Evolutionary conservation across 1,140 invertebrate genomes (phyloP).

Genomic region (Neodiprion lecontei): DNA sequence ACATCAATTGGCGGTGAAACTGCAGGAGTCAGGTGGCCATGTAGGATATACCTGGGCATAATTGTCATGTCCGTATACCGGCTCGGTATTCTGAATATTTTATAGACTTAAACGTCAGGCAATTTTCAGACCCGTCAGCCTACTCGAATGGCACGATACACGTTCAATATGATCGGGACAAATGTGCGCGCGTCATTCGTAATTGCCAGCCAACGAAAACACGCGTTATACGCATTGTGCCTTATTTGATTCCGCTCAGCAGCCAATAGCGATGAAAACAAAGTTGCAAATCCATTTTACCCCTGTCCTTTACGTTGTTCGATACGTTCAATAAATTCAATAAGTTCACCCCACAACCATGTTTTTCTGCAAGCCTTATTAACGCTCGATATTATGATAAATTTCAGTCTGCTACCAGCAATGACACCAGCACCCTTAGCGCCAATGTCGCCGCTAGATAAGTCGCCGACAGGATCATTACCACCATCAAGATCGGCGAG

Average conservation of each 20-base stretch:
- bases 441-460: conserved; percentile 49
- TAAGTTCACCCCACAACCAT: no score
- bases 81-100: background rate
- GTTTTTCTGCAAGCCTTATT: no score
- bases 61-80: no score
- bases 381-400: background rate
- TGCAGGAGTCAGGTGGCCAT: background rate
- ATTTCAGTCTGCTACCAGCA: conserved; percentile 36
- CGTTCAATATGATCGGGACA: background rate
- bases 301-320: no score
- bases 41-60: background rate
- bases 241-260: no score
- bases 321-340: no score
- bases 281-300: no score
- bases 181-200: conserved; percentile 1
- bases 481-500: conserved; percentile 40
- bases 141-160: conserved; percentile 1
- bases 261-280: no score
- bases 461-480: conserved; percentile 44
- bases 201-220: background rate
- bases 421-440: conserved; percentile 45
- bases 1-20: background rate
- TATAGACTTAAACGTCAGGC: background rate
- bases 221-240: background rate
- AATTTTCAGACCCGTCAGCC: background rate